Evolutionary conservation across 2,888 invertebrate species (phyloP).

Genomic region (Nomada lathburiana): DNA sequence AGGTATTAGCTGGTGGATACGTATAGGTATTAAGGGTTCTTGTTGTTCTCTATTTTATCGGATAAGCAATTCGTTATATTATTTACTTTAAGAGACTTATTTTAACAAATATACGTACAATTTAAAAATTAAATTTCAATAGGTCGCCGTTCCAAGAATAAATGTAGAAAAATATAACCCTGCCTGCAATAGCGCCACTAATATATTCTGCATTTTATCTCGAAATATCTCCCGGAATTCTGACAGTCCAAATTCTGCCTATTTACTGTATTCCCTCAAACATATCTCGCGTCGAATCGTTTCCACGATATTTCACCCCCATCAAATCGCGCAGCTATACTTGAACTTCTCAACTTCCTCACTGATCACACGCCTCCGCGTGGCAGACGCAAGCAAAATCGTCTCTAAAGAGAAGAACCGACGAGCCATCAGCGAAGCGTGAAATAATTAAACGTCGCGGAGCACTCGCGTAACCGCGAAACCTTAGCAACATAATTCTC

Average conservation of each 20-base stretch:
- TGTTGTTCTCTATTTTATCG: no score
- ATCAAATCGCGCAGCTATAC: background rate
- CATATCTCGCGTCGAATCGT: background rate
- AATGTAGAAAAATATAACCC: no score
- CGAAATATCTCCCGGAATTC: no score
- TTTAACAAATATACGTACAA: no score
- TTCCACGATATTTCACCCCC: background rate
- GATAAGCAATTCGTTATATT: no score
- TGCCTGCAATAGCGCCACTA: no score
- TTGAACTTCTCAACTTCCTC: background rate
- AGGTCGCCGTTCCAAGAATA: no score
- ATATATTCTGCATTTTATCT: no score
- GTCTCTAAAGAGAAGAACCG: background rate
- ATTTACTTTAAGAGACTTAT: no score
- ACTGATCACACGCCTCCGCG: background rate
- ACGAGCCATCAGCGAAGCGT: slow-evolving; percentile 2
- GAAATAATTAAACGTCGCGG: slow-evolving; percentile 27
- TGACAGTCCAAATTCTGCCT: background rate
- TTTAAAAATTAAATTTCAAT: no score
- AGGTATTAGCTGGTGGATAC: no score
- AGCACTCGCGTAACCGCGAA: background rate
- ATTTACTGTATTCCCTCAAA: background rate
- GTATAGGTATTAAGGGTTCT: no score
- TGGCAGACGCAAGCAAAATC: background rate
- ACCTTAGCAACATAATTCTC: slow-evolving; percentile 11